Evolutionary conservation across 92 coral and sea anemone species (phyloP).

Genomic region (Epizoanthus fatuus): DNA sequence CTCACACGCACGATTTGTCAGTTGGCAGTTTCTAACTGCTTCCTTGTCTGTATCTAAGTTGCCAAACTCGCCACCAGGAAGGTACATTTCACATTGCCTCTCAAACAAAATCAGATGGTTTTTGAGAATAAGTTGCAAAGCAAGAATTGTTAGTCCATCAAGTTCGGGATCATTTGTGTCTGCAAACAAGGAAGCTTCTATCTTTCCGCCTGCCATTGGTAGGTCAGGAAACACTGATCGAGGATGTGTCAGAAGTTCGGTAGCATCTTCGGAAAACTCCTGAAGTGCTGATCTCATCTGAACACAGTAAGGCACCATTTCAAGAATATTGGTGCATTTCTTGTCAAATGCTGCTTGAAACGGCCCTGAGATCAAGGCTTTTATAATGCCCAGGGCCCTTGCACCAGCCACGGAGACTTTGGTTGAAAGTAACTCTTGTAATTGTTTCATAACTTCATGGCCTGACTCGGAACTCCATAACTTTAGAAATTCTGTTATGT

Average conservation of each 20-base stretch:
- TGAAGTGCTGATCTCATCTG: conserved; percentile 24
- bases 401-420: not conserved
- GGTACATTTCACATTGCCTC: conserved; percentile 24
- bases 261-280: conserved; percentile 26
- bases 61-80: conserved; percentile 26
- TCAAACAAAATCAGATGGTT: conserved; percentile 22
- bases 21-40: conserved; percentile 11
- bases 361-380: conserved; percentile 22
- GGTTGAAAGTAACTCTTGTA: too few relatives aligned
- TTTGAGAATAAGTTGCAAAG: conserved; percentile 1
- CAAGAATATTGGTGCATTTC: conserved; percentile 2
- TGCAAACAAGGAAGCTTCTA: conserved; percentile 13
- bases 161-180: conserved; percentile 18
- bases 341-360: conserved; percentile 29
- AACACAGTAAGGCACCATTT: conserved; percentile 16
- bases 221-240: not conserved
- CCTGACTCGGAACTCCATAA: too few relatives aligned
- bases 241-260: conserved; percentile 11
- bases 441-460: too few relatives aligned
- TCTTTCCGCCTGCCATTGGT: not conserved
- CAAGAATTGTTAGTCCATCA: not conserved
- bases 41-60: conserved; percentile 13
- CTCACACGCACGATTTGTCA: not conserved
- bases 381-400: not conserved
- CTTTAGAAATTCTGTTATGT: too few relatives aligned